Evolutionary conservation across 1,140 invertebrate species (phyloP), one percentile per base, ranked within the genome.

Genomic region (Nilaparvata lugens): DNA sequence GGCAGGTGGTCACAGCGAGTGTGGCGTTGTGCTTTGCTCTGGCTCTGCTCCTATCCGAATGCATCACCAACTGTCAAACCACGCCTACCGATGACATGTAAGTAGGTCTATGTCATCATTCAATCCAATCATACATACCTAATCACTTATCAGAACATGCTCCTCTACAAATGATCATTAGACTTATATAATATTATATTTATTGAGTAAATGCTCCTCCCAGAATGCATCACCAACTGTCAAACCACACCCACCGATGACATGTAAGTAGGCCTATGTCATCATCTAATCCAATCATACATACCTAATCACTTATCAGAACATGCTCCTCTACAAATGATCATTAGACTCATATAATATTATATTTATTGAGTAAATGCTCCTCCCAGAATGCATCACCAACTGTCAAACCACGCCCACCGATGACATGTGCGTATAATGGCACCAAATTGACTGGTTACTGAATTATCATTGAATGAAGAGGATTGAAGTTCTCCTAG

Each of bases 1-100:
- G 56, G 40, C 57, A 54, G 67, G 66, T 67, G 64, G 59, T 67
- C 40, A 59, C 52, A 52, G 67, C 62, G 60, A 64, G 66, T 45
- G 58, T 63, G 24, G 35, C 28, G 28, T 56, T 56, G 14, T 60
- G 24, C 35, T 63, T 42, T 35, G 40, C 23, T 61, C n/a, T n/a
- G 55, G 24, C 16, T 40, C 52, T 43, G 25, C 35, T 52, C 28
- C 38, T 40, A 2, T 35, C 31, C 7, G 31, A 35, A 11, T 35
- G 31, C 31, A 35, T 35, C 31, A 35, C 31, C 31, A 35, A 35
- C 31, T 35, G 31, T 35, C 31, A 35, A 6, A 35, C 60, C 53
- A 56, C 60, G 9, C 53, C 60, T 3, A 42, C 38, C 16, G n/a
- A 25, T 58, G 60, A 38, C 18, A 16, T 52, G 60, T 43, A 19